These are phyloP conservation scores for Leptinotarsa tumamoca DNA, from an alignment of 2,888 invertebrate species.

Conservation along the genomic window DNA sequence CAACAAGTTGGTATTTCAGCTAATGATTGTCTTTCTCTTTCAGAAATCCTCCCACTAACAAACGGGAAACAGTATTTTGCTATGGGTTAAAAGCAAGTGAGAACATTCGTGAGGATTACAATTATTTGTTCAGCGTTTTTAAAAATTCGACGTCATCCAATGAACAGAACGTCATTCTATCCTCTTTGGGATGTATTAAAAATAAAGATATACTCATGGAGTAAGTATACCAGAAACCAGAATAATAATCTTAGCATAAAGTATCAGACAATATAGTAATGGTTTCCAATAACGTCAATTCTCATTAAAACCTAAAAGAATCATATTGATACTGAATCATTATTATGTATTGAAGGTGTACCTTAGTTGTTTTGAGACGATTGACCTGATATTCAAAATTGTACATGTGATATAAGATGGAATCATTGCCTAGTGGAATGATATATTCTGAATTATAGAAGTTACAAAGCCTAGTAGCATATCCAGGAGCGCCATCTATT, in stretches of 20 bases:
- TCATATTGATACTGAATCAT: no score
- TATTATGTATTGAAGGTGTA: no score
- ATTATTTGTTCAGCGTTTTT: constrained; percentile 32
- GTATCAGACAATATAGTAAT: no score
- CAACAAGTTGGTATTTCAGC: no score
- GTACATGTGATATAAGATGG: no score
- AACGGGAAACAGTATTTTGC: constrained; percentile 42
- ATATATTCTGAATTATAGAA: background rate
- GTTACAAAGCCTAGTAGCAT: no score
- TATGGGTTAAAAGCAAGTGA: constrained; percentile 42
- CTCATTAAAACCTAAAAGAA: no score
- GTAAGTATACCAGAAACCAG: constrained; percentile 33
- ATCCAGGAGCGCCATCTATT: no score
- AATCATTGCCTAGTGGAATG: background rate
- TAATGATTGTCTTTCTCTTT: background rate
- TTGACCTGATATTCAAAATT: no score
- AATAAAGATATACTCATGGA: constrained; percentile 59
- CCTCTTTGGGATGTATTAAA: constrained; percentile 69
- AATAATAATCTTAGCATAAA: no score
- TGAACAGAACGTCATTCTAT: constrained; percentile 67
- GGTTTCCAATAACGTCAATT: no score
- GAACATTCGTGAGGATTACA: constrained; percentile 43
- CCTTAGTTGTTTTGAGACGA: no score
- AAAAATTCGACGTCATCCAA: constrained; percentile 57
- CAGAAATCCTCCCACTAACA: constrained; percentile 1